Evolutionary conservation across 2,888 invertebrate genomes (phyloP), one percentile per base, ranked within the genome.

Genomic region (Phortica okadai): DNA sequence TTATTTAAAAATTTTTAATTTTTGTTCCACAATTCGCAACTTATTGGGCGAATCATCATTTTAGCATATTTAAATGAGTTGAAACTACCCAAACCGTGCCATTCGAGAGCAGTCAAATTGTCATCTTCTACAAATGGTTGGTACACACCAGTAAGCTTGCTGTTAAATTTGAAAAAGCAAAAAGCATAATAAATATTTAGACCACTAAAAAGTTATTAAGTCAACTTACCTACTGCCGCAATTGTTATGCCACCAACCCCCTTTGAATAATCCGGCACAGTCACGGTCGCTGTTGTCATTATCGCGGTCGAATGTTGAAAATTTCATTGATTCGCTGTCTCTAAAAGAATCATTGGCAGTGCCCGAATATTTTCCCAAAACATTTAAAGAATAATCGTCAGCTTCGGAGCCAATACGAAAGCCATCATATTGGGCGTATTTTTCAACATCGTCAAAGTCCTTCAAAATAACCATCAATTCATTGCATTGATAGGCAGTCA

Each of bases 161-260:
- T n/a, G n/a, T n/a, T n/a, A n/a, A n/a, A n/a, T n/a, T n/a, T n/a
- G n/a, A n/a, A n/a, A n/a, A n/a, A n/a, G n/a, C n/a, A n/a, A n/a
- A n/a, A n/a, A n/a, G n/a, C n/a, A n/a, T n/a, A n/a, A n/a, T n/a
- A n/a, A n/a, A n/a, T n/a, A n/a, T n/a, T n/a, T n/a, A n/a, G n/a
- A n/a, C n/a, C n/a, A n/a, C n/a, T n/a, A n/a, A n/a, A n/a, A n/a
- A n/a, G n/a, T n/a, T n/a, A n/a, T n/a, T n/a, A n/a, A n/a, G n/a
- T n/a, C n/a, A n/a, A n/a, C n/a, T n/a, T n/a, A n/a, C n/a, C n/a
- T n/a, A n/a, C n/a, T n/a, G n/a, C n/a, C n/a, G n/a, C n/a, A 74
- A 56, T 41, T 79, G 16, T 74, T 21, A 83, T 84, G 76, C 80
- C 73, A 41, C 79, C 56, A 6, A 79, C 76, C 25, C 80, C 76